Evolutionary conservation across 2,113 vertebrate genomes (phyloP), one percentile per base, ranked within the genome.

Genomic region (Ramphastos sulfuratus): DNA sequence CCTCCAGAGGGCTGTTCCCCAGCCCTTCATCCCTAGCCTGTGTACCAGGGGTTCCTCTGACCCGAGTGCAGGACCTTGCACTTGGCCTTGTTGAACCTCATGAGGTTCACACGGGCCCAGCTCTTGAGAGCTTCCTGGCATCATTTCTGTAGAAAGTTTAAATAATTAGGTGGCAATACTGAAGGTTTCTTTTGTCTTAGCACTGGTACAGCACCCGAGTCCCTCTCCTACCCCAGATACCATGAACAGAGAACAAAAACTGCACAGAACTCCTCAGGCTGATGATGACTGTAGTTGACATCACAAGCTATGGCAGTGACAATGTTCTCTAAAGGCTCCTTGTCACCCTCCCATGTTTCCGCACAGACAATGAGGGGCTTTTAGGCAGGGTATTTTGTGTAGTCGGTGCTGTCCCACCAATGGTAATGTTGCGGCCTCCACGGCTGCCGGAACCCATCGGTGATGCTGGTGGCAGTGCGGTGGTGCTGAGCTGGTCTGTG

Each of bases 221-320:
- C 67, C 61, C 63, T 90, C 63, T 94, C 69, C 24, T 10, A 33
- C 60, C 55, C 30, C 64, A 82, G 58, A 69, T 90, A 50, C 78
- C 42, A 23, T 8, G 59, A 94, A 54, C 82, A 90, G 71, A 95
- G 94, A 83, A 85, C 66, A 93, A 71, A 92, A 95, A 48, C 52
- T 1, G 55, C 2, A 7, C 59, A 75, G 85, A 94, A 95, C 58
- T 80, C 93, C 64, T 89, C 59, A 91, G 71, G 31, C 48, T 54
- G 82, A 77, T 96, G 96, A 98, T 96, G 92, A 78, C 92, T 93
- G 91, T 90, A 97, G 96, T 97, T 97, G 97, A 90, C 95, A 97
- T 96, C 82, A 93, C 87, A 95, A 97, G 85, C 93, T 92, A 65
- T 87, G 83, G 87, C 37, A 39, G 37, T 39, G 37, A 39, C 95